Evolutionary conservation across 2,797 vertebrate genomes (phyloP).

Genomic region (Spheniscus humboldti): DNA sequence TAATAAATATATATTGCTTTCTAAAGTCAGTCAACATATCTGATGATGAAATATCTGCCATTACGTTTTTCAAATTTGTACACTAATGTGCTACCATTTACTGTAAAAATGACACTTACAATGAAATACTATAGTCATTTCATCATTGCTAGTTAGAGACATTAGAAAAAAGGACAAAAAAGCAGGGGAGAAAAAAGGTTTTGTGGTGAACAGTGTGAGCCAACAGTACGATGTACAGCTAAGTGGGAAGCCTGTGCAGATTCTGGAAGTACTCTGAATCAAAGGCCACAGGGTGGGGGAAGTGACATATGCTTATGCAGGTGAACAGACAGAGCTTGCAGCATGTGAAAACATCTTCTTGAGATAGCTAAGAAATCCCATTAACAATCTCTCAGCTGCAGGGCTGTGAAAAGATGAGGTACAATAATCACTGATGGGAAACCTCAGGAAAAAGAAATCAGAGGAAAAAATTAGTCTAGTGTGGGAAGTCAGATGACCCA

Average conservation of each 20-base stretch:
- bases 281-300: neutral
- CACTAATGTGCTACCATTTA: neutral
- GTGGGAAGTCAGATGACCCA: neutral
- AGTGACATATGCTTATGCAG: neutral
- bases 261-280: neutral
- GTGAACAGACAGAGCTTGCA: conserved; percentile 2
- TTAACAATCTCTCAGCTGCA: neutral
- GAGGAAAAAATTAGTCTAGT: neutral
- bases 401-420: neutral
- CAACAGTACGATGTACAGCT: neutral
- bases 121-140: neutral
- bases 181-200: neutral
- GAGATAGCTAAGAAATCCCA: neutral
- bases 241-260: neutral
- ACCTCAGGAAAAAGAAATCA: neutral
- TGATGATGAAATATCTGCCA: neutral
- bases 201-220: neutral
- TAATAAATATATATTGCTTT: neutral
- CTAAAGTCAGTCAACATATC: neutral
- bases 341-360: neutral
- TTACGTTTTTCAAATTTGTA: neutral
- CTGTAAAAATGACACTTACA: neutral
- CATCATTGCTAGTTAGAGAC: neutral
- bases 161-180: neutral
- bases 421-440: neutral